A percentile compares a stretch with the other conserved stretches of the same genome.
Evolutionary conservation across 2,113 vertebrate genomes (phyloP).

Genomic region (Dicrurus megarhynchus): DNA sequence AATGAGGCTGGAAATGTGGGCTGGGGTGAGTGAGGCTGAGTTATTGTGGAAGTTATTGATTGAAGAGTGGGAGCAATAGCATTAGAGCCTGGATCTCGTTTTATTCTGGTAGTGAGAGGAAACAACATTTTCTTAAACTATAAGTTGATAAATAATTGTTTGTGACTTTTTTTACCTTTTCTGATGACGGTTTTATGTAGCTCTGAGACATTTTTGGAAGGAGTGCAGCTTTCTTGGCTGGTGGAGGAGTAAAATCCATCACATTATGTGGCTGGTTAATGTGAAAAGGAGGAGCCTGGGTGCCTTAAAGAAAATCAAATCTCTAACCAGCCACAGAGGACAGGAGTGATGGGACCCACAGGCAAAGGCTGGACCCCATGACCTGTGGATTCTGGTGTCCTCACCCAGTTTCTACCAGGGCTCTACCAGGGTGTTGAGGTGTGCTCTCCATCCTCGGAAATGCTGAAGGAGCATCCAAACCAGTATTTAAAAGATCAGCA

Average conservation of each 20-base stretch:
- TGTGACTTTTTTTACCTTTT: background rate
- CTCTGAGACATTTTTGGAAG: background rate
- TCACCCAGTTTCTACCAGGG: background rate
- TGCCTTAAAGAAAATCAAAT: background rate
- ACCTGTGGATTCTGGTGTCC: background rate
- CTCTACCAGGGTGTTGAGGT: fast-evolving
- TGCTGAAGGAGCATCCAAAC: background rate
- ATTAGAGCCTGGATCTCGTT: background rate
- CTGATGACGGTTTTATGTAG: background rate
- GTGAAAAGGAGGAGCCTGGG: background rate
- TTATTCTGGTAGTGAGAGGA: background rate
- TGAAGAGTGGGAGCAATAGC: constrained; percentile 3
- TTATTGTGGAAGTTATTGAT: background rate
- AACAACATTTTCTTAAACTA: constrained; percentile 1
- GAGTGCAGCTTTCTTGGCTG: background rate
- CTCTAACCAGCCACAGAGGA: background rate
- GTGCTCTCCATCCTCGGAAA: background rate
- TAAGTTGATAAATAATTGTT: background rate
- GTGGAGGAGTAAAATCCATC: background rate
- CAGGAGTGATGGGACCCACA: background rate
- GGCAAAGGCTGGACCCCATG: background rate
- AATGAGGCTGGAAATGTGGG: background rate
- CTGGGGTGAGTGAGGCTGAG: background rate
- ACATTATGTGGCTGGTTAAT: background rate
- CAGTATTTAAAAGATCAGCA: background rate